Base-by-base conservation (phyloP, 2,888 invertebrate genomes). In the Amblyjoppa fuscipennis region DNA sequence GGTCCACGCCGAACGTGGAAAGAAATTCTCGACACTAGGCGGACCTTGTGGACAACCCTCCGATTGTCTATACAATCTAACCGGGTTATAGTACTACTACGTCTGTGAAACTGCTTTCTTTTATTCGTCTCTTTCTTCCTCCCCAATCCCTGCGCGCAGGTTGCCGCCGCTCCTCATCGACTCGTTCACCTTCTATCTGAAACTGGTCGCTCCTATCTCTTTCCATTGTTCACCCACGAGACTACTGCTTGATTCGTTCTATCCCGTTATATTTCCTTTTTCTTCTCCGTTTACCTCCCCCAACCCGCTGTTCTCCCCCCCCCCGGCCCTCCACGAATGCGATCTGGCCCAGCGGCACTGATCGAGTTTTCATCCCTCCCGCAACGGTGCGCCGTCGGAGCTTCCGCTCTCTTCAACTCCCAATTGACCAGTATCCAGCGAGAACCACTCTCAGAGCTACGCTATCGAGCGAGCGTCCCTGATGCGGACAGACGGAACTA, bases 331-430 rank as follows among this genome's bases (percentile, higher is more conserved):
- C 20, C 9, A 9, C 28, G 59, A 49, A 49, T 13, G 34, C 64
- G 80, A 84, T 85, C 83, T 85, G 70, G 80, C 89, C 75, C 84
- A 84, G 73, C 79, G 87, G 87, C 80, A 81, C 87, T 92, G 90
- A 92, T 91, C 90, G 90, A 91, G 89, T 90, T 92, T 90, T 91
- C 91, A 89, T 85, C 88, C 85, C 88, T 77, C 53, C 84, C 76
- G 76, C 71, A 83, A 83, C 78, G 71, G 41, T 41, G n/a, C 56
- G 75, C 74, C 83, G 59, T 61, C 74, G 66, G n/a, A 51, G 70
- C 78, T 68, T 45, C 70, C 38, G 61, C 75, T 25, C 61, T 49
- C 71, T 34, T 53, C 56, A 69, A 53, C 38, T 81, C 53, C 83
- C 75, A 71, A 69, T 81, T 83, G 83, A 85, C 83, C 80, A 77